Conservation (phyloP, 2,113 vertebrate genomes). For the Chinchilla lanigera region DNA sequence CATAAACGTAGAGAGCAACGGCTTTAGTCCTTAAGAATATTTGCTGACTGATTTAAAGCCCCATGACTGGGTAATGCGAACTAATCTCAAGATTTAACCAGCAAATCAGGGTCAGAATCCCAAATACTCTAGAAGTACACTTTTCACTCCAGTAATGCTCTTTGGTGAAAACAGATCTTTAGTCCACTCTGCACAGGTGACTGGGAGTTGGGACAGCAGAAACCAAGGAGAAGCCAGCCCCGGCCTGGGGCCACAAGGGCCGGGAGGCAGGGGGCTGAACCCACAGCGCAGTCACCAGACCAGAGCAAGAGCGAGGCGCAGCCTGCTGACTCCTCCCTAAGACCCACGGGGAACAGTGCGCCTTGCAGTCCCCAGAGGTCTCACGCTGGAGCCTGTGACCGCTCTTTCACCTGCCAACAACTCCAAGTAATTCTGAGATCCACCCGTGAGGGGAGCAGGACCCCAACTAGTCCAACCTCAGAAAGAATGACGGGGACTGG, state of each 20-base stretch:
- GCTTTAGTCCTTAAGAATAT: neutral
- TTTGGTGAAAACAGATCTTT: neutral
- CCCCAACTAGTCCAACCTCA: neutral
- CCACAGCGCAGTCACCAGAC: neutral
- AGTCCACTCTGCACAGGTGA: neutral
- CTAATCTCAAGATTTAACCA: slow-evolving; percentile 50
- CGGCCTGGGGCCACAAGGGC: neutral
- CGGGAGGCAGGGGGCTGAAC: neutral
- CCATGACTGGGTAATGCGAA: slow-evolving; percentile 1
- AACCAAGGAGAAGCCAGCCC: neutral
- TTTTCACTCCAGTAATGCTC: neutral
- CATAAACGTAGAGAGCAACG: neutral
- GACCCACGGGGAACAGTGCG: neutral
- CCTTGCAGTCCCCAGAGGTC: neutral
- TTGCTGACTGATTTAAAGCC: neutral
- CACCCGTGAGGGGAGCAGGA: neutral
- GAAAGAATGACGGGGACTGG: neutral
- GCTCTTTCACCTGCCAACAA: neutral
- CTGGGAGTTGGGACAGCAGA: too few species aligned
- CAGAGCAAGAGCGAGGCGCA: neutral
- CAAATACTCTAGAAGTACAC: neutral
- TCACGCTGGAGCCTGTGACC: neutral
- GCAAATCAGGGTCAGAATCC: slow-evolving; percentile 22
- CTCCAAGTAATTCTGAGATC: neutral
- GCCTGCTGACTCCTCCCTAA: neutral